Evolutionary conservation across 2,888 invertebrate species (phyloP).

Genomic region (Epinotia brunnichana): DNA sequence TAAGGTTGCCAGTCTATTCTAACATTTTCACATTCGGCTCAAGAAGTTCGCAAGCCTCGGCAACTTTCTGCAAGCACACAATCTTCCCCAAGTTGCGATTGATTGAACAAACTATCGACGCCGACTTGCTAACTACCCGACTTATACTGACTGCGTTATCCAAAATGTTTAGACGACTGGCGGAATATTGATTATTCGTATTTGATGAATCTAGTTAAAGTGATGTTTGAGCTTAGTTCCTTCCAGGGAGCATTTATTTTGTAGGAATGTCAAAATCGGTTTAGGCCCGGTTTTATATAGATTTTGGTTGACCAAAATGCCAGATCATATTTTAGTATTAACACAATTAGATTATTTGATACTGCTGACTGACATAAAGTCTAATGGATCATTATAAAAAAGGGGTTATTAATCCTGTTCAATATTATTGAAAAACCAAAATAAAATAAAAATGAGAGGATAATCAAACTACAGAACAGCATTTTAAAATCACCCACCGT

Average conservation of each 20-base stretch:
- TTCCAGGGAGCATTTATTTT: not conserved
- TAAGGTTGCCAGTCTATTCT: slow-evolving; percentile 20
- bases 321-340: too few relatives aligned
- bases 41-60: slow-evolving; percentile 47
- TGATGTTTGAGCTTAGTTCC: not conserved
- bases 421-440: too few relatives aligned
- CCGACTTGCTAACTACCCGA: slow-evolving; percentile 55
- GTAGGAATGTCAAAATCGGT: not conserved
- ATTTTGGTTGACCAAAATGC: too few relatives aligned
- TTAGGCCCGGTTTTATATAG: too few relatives aligned
- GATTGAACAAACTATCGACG: slow-evolving; percentile 64
- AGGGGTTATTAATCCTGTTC: too few relatives aligned
- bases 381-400: too few relatives aligned
- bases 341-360: too few relatives aligned
- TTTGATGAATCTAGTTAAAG: slow-evolving; percentile 46
- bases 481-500: slow-evolving; percentile 14
- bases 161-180: slow-evolving; percentile 60
- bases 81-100: slow-evolving; percentile 61
- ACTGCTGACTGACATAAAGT: too few relatives aligned
- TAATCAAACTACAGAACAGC: not conserved
- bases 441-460: too few relatives aligned
- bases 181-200: slow-evolving; percentile 56
- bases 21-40: slow-evolving; percentile 41
- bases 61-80: slow-evolving; percentile 50
- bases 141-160: slow-evolving; percentile 55